Evolutionary conservation across 2,797 vertebrate species (phyloP).

Genomic region (Smutsia temminckii): DNA sequence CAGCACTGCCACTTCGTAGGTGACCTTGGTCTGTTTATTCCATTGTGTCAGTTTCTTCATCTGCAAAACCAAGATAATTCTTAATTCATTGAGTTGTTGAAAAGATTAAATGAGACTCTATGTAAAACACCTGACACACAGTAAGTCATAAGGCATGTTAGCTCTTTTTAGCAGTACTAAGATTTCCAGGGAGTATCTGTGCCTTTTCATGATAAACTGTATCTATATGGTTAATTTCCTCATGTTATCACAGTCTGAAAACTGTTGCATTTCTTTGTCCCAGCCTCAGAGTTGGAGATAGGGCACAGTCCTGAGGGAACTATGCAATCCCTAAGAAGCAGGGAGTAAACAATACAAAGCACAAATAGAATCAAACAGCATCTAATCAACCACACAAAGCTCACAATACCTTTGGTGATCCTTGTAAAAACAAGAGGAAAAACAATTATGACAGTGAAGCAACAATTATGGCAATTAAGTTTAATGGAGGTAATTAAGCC

Average conservation of each 20-base stretch:
- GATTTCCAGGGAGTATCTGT: background rate
- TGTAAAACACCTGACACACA: background rate
- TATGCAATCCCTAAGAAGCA: background rate
- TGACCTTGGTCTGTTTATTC: background rate
- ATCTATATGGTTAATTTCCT: background rate
- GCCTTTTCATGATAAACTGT: background rate
- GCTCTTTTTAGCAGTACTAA: background rate
- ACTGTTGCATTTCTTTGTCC: background rate
- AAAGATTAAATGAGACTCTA: background rate
- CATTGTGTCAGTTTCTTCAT: background rate
- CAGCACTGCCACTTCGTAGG: background rate
- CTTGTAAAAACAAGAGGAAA: conserved; percentile 37
- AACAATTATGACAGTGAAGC: conserved; percentile 49
- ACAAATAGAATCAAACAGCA: background rate
- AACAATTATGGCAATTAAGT: conserved; percentile 58
- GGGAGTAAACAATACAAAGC: conserved; percentile 24
- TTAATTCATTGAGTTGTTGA: background rate
- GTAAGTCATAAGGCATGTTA: background rate
- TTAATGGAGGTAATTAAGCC: conserved; percentile 51
- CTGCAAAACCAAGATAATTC: background rate
- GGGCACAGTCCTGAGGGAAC: background rate
- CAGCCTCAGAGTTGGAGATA: background rate
- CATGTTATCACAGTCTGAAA: background rate
- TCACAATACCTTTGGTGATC: conserved; percentile 44
- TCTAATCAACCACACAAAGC: background rate